A percentile compares a stretch with the other conserved stretches of the same genome.
These are phyloP conservation scores for Ganaspis brasiliensis DNA, from an alignment of 2,888 invertebrate species.

Conservation along the genomic window DNA sequence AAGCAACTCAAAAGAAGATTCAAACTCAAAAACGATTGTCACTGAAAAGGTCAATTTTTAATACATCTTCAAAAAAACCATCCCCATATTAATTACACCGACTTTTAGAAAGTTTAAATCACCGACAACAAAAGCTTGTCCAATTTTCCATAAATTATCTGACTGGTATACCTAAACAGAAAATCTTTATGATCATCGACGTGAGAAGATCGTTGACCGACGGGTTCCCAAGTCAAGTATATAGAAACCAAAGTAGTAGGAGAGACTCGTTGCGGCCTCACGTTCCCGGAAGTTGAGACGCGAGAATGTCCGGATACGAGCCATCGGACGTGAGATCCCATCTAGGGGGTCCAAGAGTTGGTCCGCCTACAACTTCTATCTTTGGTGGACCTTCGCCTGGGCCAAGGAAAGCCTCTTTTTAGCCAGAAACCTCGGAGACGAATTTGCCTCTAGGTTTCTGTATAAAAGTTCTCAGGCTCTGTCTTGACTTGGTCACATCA, in stretches of 20 bases:
- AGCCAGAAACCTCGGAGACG: constrained; percentile 48
- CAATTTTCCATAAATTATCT: background rate
- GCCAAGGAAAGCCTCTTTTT: constrained; percentile 40
- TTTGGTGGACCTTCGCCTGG: constrained; percentile 52
- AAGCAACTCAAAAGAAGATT: too few relatives aligned
- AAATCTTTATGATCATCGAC: constrained; percentile 16
- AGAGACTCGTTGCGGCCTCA: constrained; percentile 69
- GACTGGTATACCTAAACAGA: background rate
- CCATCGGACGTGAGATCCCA: constrained; percentile 71
- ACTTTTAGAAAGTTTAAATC: too few relatives aligned
- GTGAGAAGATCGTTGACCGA: constrained; percentile 51
- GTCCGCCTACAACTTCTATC: constrained; percentile 47
- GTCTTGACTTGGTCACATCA: constrained; percentile 68
- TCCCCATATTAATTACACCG: too few relatives aligned
- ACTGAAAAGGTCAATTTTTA: too few relatives aligned
- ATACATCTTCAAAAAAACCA: too few relatives aligned
- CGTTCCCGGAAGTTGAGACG: constrained; percentile 78
- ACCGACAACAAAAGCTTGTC: too few relatives aligned
- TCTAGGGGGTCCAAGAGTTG: constrained; percentile 43
- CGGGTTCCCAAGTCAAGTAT: constrained; percentile 58
- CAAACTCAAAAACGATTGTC: too few relatives aligned
- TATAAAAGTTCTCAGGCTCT: constrained; percentile 79
- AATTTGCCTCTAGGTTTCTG: constrained; percentile 61
- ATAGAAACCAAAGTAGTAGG: constrained; percentile 61
- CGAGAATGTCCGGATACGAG: constrained; percentile 77